Percentiles rank a stretch among this genome's conserved stretches.
These are phyloP conservation scores for Mantis religiosa DNA, from an alignment of 2,888 invertebrate genomes.

Conservation along the genomic window DNA sequence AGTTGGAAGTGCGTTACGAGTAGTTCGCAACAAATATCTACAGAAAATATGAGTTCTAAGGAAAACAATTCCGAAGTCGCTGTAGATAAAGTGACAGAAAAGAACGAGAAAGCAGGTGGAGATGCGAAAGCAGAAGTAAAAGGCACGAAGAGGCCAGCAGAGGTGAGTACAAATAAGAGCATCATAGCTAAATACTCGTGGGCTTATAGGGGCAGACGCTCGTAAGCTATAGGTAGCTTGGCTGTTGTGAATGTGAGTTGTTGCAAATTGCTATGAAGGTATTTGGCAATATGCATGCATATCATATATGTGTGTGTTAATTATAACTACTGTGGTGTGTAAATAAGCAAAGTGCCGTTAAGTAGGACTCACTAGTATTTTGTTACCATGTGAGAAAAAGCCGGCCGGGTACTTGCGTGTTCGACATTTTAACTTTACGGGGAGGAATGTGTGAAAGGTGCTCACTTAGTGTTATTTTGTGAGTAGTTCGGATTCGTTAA, in stretches of 20 bases:
- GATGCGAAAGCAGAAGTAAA: constrained; percentile 79
- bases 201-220: constrained; percentile 17
- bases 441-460: background rate
- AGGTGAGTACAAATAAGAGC: constrained; percentile 58
- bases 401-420: constrained; percentile 24
- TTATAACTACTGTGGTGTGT: background rate
- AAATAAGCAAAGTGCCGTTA: background rate
- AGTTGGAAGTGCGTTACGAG: constrained; percentile 45
- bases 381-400: constrained; percentile 31
- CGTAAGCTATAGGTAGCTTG: background rate
- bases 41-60: constrained; percentile 65
- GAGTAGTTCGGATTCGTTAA: background rate
- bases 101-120: constrained; percentile 62
- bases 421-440: background rate
- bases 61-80: constrained; percentile 82
- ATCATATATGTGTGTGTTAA: background rate
- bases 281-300: background rate
- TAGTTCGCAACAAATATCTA: constrained; percentile 33
- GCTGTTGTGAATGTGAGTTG: background rate
- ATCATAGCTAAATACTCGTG: constrained; percentile 11
- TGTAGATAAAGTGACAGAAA: constrained; percentile 75
- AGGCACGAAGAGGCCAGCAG: constrained; percentile 83
- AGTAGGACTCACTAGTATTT: background rate
- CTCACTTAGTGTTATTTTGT: background rate
- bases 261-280: background rate